Base-by-base conservation (phyloP, 2,113 vertebrate species). In the Hippoglossus stenolepis region DNA sequence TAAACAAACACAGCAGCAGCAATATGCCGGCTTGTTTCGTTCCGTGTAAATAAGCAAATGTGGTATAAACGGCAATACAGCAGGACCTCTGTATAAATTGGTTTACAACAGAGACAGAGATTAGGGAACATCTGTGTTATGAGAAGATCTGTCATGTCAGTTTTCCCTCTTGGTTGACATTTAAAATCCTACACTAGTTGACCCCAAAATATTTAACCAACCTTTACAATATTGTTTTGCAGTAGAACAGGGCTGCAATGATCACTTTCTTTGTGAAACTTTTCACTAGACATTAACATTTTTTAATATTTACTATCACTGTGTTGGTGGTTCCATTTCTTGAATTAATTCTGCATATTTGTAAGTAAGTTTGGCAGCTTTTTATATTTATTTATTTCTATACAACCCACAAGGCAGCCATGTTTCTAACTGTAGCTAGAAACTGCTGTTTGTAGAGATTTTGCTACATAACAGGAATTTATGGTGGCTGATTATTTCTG, bases 401-500 rank as follows among this genome's bases (percentile, higher is more conserved):
- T 14, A n/a, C 23, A 65, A 58, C 47, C 31, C n/a, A 47, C 2
- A 38, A 56, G 4, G 49, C 35, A 75, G 74, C 70, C 70, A 75
- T 61, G 57, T 82, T 76, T 69, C 31, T 60, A 26, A 35, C 51
- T 66, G 28, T 75, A 21, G 35, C 28, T 23, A 57, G 21, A 60
- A 60, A 60, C 14, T 73, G 58, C 65, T 56, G 57, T 77, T 75
- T 81, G 47, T 17, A 21, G 24, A 70, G 7, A 61, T 88, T 90
- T 86, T 79, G 71, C 82, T 70, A 38, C 57, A 70, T 82, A 73
- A 74, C 73, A 83, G 26, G 7, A 77, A 87, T 90, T 78, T 40
- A 70, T 73, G 59, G 31, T 35, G 57, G 61, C 63, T 66, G 72
- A 85, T 67, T 87, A 73, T 88, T 71, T 75, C 66, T 70, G 77